A percentile compares a stretch with the other conserved stretches of the same genome.
These are phyloP conservation scores for Plumapathes pennacea DNA, from an alignment of 92 coral and sea anemone genomes.

Conservation along the genomic window DNA sequence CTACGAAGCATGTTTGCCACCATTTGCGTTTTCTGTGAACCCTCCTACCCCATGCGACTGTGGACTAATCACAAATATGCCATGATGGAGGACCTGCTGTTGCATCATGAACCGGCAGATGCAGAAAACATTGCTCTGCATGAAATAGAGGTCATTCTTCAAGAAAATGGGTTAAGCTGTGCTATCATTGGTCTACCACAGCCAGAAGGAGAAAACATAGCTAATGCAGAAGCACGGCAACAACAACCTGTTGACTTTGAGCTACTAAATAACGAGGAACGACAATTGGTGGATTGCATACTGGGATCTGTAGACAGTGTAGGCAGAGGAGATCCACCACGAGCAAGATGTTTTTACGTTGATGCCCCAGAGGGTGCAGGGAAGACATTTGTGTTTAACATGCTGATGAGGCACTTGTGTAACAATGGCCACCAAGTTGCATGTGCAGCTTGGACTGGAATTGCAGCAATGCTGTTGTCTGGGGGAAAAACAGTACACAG, in stretches of 20 bases:
- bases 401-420: neutral
- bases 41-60: slow-evolving; percentile 1
- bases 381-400: slow-evolving; percentile 7
- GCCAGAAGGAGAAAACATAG: neutral
- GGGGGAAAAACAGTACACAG: slow-evolving; percentile 4
- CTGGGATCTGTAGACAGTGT: slow-evolving; percentile 1
- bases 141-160: neutral
- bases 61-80: slow-evolving; percentile 7
- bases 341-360: neutral
- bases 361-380: slow-evolving; percentile 12
- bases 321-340: neutral
- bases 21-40: slow-evolving; percentile 7
- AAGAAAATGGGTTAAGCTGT: neutral
- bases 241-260: neutral
- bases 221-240: slow-evolving; percentile 1
- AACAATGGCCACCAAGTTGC: neutral
- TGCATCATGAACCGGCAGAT: neutral
- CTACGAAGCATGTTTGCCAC: neutral
- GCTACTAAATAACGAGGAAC: slow-evolving; percentile 1
- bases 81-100: slow-evolving; percentile 4
- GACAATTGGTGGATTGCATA: neutral
- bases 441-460: slow-evolving; percentile 1
- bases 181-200: neutral
- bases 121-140: slow-evolving; percentile 2
- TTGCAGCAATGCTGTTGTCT: slow-evolving; percentile 4